Conservation (phyloP, 2,797 vertebrate genomes). For the Chelon auratus region DNA sequence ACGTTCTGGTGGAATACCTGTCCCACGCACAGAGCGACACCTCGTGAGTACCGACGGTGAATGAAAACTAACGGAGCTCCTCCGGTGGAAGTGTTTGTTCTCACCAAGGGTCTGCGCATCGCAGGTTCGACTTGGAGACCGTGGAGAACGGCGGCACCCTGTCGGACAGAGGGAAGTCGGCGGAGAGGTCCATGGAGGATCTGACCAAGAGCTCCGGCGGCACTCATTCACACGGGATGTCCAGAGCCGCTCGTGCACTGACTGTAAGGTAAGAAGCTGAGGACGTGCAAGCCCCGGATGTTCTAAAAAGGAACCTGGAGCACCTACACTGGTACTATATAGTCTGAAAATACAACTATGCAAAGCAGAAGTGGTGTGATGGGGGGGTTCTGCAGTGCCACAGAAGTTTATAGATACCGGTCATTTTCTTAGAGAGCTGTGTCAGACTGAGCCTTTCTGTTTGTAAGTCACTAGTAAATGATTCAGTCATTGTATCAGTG, state of each 20-base stretch:
- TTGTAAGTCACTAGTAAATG: no score
- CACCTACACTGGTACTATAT: neutral
- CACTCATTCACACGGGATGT: conserved; percentile 83
- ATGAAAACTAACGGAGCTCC: neutral
- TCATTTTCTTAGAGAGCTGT: neutral
- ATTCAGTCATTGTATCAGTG: neutral
- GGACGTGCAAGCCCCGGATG: neutral
- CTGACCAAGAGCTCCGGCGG: conserved; percentile 84
- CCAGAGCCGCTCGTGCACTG: conserved; percentile 87
- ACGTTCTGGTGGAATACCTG: conserved; percentile 94
- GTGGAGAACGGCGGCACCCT: conserved; percentile 87
- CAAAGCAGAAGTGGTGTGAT: conserved; percentile 21
- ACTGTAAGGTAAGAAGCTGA: conserved; percentile 87
- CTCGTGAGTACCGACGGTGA: conserved; percentile 81
- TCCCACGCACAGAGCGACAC: conserved; percentile 92
- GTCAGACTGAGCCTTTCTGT: neutral
- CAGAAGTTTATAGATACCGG: neutral
- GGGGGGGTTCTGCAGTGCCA: neutral
- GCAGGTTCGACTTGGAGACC: conserved; percentile 90
- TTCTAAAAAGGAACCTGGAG: conserved; percentile 12
- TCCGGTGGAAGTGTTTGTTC: neutral
- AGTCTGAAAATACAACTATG: neutral
- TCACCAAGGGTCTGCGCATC: neutral
- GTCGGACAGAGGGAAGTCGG: conserved; percentile 84
- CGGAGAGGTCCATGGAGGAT: conserved; percentile 92